Evolutionary conservation across 2,888 invertebrate genomes (phyloP).

Genomic region (Ramazzottius varieornatus): DNA sequence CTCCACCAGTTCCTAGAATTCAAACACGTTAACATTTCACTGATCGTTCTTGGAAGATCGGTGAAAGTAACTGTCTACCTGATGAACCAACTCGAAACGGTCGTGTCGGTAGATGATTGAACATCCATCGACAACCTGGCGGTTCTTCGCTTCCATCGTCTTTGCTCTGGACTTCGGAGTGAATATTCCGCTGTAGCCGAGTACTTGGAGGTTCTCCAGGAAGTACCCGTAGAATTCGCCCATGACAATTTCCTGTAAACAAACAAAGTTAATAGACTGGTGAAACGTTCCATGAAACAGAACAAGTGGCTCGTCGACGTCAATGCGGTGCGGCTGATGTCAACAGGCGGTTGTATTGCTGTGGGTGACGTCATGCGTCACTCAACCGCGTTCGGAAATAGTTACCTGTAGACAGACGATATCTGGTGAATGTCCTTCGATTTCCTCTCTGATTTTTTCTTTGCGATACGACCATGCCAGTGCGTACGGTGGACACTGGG

Average conservation of each 20-base stretch:
- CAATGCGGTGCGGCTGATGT: background rate
- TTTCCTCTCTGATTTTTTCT: background rate
- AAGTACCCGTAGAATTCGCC: constrained; percentile 23
- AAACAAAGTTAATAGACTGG: background rate
- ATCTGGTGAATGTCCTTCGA: background rate
- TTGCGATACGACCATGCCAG: background rate
- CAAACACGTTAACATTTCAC: background rate
- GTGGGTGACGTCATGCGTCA: background rate
- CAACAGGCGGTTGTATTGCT: background rate
- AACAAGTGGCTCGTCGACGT: background rate
- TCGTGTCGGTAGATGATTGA: constrained; percentile 66
- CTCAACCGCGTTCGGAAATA: background rate
- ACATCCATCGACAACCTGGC: constrained; percentile 94
- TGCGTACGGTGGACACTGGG: background rate
- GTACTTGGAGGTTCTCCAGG: constrained; percentile 19
- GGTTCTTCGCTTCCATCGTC: constrained; percentile 84
- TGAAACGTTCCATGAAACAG: too few relatives aligned
- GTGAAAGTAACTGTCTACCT: background rate
- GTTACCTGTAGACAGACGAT: background rate
- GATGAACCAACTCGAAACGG: constrained; percentile 3
- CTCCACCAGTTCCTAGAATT: constrained; percentile 57
- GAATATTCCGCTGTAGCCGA: constrained; percentile 54
- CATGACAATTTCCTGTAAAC: constrained; percentile 22
- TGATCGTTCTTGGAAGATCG: background rate
- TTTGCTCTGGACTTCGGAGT: constrained; percentile 92